phyloP scores from a whole-genome alignment of 2,797 vertebrate species.

The Gymnothorax reevesii region DNA sequence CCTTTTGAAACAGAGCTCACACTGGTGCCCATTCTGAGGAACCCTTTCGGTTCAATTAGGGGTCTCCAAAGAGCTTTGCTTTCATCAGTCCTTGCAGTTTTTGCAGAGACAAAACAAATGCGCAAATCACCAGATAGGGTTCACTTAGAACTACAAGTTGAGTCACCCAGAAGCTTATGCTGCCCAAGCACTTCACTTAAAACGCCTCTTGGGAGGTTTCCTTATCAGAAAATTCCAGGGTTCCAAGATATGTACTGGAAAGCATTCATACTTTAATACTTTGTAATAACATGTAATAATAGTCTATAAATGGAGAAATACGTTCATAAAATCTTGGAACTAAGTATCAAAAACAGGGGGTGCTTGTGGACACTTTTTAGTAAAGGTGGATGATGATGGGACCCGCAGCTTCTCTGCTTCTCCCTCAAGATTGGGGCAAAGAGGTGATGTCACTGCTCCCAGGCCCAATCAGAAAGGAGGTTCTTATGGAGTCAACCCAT shows the following conservation, averaged over 20 bases:
- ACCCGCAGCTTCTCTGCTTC: too few relatives aligned
- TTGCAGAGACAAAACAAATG: neutral
- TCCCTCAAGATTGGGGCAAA: neutral
- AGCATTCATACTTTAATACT: too few relatives aligned
- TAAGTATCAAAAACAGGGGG: too few relatives aligned
- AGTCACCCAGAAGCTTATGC: neutral
- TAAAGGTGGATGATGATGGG: too few relatives aligned
- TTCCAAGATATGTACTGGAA: too few relatives aligned
- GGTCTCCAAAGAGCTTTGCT: slow-evolving; percentile 14
- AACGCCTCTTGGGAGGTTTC: too few relatives aligned
- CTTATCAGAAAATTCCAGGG: too few relatives aligned
- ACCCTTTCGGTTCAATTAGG: neutral
- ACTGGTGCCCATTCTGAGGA: neutral
- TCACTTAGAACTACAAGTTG: neutral
- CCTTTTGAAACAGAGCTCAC: neutral
- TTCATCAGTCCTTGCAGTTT: slow-evolving; percentile 13
- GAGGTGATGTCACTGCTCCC: neutral
- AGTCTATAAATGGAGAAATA: too few relatives aligned
- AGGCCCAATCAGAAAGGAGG: neutral
- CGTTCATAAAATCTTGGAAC: too few relatives aligned
- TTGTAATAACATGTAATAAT: too few relatives aligned
- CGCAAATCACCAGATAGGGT: neutral
- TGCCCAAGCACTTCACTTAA: too few relatives aligned
- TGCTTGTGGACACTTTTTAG: too few relatives aligned
- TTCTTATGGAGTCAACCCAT: neutral